A percentile compares a stretch with the other conserved stretches of the same genome.
phyloP scores from a whole-genome alignment of 2,888 invertebrate species.

The Drosophila antonietae region DNA sequence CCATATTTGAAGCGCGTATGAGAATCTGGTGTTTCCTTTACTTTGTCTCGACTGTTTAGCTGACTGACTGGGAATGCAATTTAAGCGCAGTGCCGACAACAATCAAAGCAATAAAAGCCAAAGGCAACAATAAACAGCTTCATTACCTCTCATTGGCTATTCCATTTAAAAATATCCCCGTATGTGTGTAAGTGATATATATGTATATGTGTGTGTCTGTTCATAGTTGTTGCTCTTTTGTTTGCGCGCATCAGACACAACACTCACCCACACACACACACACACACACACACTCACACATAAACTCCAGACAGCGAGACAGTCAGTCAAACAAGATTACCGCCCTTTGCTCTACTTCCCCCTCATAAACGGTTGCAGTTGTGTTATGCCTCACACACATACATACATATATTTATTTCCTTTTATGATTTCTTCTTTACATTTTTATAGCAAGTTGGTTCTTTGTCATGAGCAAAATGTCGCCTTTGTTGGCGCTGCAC shows the following conservation, averaged over 20 bases:
- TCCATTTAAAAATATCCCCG: constrained; percentile 19
- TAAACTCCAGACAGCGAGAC: constrained; percentile 50
- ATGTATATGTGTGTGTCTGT: constrained; percentile 3
- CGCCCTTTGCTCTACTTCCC: constrained; percentile 13
- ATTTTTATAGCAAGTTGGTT: constrained; percentile 58
- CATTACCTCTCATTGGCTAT: constrained; percentile 39
- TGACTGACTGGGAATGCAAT: constrained; percentile 49
- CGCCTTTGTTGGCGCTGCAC: constrained; percentile 49
- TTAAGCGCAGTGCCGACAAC: constrained; percentile 36
- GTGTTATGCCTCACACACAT: constrained; percentile 19
- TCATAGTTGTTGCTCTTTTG: constrained; percentile 60
- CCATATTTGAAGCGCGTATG: constrained; percentile 1
- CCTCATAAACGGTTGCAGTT: constrained; percentile 25
- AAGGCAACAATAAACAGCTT: constrained; percentile 37
- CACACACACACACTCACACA: constrained; percentile 6
- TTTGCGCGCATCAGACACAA: constrained; percentile 45
- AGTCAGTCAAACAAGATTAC: constrained; percentile 65
- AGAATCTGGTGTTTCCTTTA: constrained; percentile 24
- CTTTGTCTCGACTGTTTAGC: constrained; percentile 26
- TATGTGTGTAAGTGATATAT: background rate
- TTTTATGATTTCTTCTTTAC: constrained; percentile 47
- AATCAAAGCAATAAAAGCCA: constrained; percentile 48
- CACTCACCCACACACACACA: constrained; percentile 32
- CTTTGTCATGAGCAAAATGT: constrained; percentile 50
- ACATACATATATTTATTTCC: constrained; percentile 29